Evolutionary conservation across 2,797 vertebrate genomes (phyloP), one percentile per base, ranked within the genome.

Genomic region (Salarias fasciatus): DNA sequence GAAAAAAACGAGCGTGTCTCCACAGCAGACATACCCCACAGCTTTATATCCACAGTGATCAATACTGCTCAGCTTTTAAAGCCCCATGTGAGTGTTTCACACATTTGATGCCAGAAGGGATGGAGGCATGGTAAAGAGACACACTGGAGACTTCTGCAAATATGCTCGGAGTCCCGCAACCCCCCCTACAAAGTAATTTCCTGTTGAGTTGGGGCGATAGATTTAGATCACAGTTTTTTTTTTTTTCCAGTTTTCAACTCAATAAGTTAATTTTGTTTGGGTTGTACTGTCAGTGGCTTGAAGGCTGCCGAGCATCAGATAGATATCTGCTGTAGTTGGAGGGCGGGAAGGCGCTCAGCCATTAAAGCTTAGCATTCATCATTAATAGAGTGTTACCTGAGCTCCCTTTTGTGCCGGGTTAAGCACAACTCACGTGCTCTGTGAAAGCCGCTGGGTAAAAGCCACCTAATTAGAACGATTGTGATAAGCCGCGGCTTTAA

Each of bases 31-130:
- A 53, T 85, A 69, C 66, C 89, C 89, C 71, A 62, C 77, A 81
- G 90, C 75, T 64, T 85, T 51, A 46, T 72, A 82, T 84, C 73
- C 50, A 35, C 69, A 38, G 50, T 69, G 85, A 93, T 94, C 92
- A 76, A 93, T 93, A 88, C 61, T 43, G 71, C 78, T 77, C 85
- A 72, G 63, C 68, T 69, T 46, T 50, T 83, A 74, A 83, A 84
- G 61, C 76, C 89, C 83, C 88, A 69, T 75, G 87, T 82, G 87
- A 77, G 61, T 63, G 70, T 71, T 87, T 86, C 80, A 75, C 80
- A 75, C 53, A 47, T 77, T 72, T 44, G 67, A 30, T 8, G 77
- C 87, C 85, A 76, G 85, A 79, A 71, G 90, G 77, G 77, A 82
- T 69, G 55, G 68, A 74, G 52, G 61, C 63, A 30, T 9, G 7